A percentile compares a stretch with the other conserved stretches of the same genome.
phyloP scores from a whole-genome alignment of 2,113 vertebrate genomes.

The Corydoras maculifer region DNA sequence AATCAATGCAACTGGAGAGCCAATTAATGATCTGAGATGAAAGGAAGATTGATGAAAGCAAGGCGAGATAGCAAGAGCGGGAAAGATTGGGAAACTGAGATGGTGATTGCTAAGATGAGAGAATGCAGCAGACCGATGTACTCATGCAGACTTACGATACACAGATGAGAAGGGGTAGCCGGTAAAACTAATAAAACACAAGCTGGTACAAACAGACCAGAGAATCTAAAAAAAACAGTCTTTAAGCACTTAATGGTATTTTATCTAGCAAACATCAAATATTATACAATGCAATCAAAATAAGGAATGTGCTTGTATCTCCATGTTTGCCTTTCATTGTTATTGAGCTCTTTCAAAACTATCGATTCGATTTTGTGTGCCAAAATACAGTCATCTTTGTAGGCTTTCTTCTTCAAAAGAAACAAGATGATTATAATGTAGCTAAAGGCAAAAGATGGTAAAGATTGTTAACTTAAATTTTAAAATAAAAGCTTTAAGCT shows the following conservation, averaged over 20 bases:
- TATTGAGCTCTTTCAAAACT: no score
- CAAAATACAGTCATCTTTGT: no score
- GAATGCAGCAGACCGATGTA: conserved; percentile 16
- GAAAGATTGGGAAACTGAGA: neutral
- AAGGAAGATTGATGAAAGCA: conserved; percentile 19
- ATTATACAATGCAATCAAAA: neutral
- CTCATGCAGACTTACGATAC: conserved; percentile 10
- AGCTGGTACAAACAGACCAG: conserved; percentile 18
- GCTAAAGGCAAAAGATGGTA: no score
- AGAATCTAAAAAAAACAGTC: conserved; percentile 14
- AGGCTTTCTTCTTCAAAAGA: no score
- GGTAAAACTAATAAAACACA: conserved; percentile 24
- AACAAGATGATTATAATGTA: no score
- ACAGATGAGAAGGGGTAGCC: conserved; percentile 25
- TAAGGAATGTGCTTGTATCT: conserved; percentile 1
- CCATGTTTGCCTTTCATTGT: no score
- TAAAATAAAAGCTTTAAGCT: neutral
- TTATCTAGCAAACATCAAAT: conserved; percentile 13
- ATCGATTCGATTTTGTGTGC: neutral
- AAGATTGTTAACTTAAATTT: neutral
- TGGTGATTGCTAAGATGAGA: conserved; percentile 12
- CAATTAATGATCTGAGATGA: conserved; percentile 34
- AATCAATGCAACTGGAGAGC: conserved; percentile 18
- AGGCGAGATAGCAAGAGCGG: neutral
- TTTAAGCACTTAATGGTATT: conserved; percentile 24